Evolutionary conservation across 2,113 vertebrate species (phyloP).

Genomic region (Neopipo cinnamomea): DNA sequence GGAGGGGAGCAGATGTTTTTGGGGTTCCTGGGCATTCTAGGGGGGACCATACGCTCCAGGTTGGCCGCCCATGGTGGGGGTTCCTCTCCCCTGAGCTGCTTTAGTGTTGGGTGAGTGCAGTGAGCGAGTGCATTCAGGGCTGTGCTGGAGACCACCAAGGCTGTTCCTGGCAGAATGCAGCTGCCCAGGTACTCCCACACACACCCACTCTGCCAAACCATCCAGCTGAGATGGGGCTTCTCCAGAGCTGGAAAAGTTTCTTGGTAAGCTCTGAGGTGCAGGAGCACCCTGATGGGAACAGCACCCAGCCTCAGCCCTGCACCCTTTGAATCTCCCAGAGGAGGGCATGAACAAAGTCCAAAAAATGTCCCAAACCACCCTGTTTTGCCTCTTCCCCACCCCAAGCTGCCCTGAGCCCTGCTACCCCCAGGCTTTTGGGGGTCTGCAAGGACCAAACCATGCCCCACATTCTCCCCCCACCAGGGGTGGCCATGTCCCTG

Average conservation of each 20-base stretch:
- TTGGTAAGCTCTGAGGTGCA: neutral
- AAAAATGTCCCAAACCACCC: neutral
- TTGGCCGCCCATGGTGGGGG: neutral
- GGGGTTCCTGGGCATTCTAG: neutral
- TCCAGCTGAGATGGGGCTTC: rapidly evolving
- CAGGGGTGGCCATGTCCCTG: rapidly evolving
- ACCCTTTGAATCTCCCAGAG: rapidly evolving
- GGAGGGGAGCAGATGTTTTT: neutral
- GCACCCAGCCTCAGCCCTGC: neutral
- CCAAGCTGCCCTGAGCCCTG: neutral
- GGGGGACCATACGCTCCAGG: neutral
- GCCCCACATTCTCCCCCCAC: neutral
- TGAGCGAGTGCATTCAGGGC: rapidly evolving
- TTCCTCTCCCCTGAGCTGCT: neutral
- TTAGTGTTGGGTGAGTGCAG: neutral
- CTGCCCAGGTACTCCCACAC: neutral
- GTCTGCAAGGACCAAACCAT: neutral
- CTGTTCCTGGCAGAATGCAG: neutral
- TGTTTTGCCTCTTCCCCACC: neutral
- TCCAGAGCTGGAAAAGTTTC: neutral
- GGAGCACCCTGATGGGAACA: neutral
- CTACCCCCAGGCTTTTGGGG: neutral
- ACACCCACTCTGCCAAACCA: neutral
- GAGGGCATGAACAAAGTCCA: neutral
- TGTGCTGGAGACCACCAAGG: neutral